Percentiles rank a stretch among this genome's conserved stretches.
Conservation (phyloP, 23 tunicate species). For the Trididemnum miniatum region DNA sequence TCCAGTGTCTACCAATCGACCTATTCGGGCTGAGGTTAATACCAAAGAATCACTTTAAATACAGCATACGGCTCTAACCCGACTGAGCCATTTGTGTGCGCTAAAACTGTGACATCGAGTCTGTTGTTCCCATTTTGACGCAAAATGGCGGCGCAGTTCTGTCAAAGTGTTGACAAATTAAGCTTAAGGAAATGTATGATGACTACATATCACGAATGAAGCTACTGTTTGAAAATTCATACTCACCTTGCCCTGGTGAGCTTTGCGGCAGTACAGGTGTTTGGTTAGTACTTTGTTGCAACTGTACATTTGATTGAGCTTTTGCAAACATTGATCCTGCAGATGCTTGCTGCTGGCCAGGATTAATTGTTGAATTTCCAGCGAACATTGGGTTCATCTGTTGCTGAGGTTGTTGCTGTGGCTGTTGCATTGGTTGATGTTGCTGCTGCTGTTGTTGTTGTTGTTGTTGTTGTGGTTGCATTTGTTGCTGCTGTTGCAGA, state of each 20-base stretch:
- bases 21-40: no score
- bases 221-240: no score
- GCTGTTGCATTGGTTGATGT: conserved; percentile 14
- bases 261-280: conserved; percentile 2
- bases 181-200: no score
- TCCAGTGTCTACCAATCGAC: no score
- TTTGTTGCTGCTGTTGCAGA: neutral
- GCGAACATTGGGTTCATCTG: neutral
- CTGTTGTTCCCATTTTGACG: no score
- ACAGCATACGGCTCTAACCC: no score
- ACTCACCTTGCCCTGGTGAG: conserved; percentile 33
- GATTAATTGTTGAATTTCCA: neutral
- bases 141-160: no score
- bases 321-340: conserved; percentile 14
- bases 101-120: no score
- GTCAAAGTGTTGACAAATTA: no score
- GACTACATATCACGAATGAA: no score
- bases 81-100: no score
- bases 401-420: conserved; percentile 12
- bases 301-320: neutral
- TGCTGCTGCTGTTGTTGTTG: conserved; percentile 21
- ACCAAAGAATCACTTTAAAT: no score
- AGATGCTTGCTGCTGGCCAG: conserved; percentile 7
- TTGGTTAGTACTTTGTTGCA: neutral
- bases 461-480: conserved; percentile 40